Conservation (phyloP, 2,888 invertebrate genomes). For the Phortica magna region DNA sequence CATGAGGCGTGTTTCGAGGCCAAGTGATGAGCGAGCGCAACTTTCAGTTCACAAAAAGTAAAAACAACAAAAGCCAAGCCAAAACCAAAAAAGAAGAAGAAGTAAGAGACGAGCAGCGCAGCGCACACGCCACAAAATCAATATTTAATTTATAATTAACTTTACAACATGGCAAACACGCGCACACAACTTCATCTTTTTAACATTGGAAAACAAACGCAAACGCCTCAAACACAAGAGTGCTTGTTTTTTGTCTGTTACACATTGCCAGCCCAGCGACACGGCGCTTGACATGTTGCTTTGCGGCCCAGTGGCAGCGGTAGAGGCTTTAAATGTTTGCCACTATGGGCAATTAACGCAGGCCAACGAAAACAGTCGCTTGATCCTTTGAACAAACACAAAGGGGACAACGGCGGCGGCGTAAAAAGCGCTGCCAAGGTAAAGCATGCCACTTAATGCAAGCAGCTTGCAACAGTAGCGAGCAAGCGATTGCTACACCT, state of each 20-base stretch:
- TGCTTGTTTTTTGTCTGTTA: too few relatives aligned
- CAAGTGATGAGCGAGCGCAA: conserved; percentile 52
- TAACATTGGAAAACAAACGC: conserved; percentile 52
- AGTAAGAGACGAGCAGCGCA: conserved; percentile 32
- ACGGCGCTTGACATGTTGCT: too few relatives aligned
- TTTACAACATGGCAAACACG: conserved; percentile 70
- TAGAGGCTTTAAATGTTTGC: conserved; percentile 74
- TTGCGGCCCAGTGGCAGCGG: too few relatives aligned
- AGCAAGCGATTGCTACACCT: background rate
- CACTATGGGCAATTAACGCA: conserved; percentile 76
- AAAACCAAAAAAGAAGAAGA: background rate
- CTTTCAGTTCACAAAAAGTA: conserved; percentile 44
- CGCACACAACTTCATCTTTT: conserved; percentile 58
- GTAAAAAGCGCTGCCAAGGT: conserved; percentile 24
- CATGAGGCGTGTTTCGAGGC: conserved; percentile 31
- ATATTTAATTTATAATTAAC: conserved; percentile 78
- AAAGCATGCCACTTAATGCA: background rate
- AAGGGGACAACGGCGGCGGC: conserved; percentile 33
- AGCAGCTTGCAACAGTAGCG: background rate
- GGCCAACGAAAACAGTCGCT: conserved; percentile 72
- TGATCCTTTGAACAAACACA: conserved; percentile 76
- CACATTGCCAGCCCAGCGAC: too few relatives aligned
- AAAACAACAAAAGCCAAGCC: background rate
- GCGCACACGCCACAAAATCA: conserved; percentile 70
- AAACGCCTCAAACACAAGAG: background rate